Evolutionary conservation across 2,888 invertebrate species (phyloP).

Genomic region (Mechanitis messenoides): DNA sequence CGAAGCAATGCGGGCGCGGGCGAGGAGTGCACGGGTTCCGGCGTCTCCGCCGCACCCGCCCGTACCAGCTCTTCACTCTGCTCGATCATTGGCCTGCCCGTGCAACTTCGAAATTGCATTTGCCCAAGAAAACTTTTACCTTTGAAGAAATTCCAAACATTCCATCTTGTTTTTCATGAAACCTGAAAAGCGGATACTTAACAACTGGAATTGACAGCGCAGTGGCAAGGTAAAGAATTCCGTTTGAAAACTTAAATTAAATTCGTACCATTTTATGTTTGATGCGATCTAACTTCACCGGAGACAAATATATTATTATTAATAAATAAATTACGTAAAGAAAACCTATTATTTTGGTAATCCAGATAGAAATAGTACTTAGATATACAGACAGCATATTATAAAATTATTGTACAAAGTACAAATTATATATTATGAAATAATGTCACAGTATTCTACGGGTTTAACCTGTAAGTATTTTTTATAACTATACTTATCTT

Average conservation of each 20-base stretch:
- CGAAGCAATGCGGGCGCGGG: constrained; percentile 29
- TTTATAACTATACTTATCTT: too few relatives aligned
- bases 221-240: constrained; percentile 29
- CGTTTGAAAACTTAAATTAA: constrained; percentile 1
- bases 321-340: too few relatives aligned
- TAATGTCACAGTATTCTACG: too few relatives aligned
- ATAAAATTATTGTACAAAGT: too few relatives aligned
- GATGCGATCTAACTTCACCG: too few relatives aligned
- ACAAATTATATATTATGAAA: too few relatives aligned
- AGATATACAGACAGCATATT: too few relatives aligned
- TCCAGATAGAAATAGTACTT: too few relatives aligned
- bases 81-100: constrained; percentile 43
- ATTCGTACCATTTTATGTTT: too few relatives aligned
- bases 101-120: constrained; percentile 66
- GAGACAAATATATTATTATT: too few relatives aligned
- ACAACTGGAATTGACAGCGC: constrained; percentile 56
- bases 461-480: too few relatives aligned
- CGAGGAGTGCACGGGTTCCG: constrained; percentile 14
- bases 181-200: constrained; percentile 57
- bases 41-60: constrained; percentile 27
- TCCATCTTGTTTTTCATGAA: constrained; percentile 56
- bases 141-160: constrained; percentile 63
- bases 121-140: constrained; percentile 63
- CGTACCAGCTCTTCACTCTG: constrained; percentile 33
- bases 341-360: too few relatives aligned